A percentile compares a stretch with the other conserved stretches of the same genome.
These are phyloP conservation scores for Ectemnius cavifrons DNA, from an alignment of 2,888 invertebrate species.

Conservation along the genomic window DNA sequence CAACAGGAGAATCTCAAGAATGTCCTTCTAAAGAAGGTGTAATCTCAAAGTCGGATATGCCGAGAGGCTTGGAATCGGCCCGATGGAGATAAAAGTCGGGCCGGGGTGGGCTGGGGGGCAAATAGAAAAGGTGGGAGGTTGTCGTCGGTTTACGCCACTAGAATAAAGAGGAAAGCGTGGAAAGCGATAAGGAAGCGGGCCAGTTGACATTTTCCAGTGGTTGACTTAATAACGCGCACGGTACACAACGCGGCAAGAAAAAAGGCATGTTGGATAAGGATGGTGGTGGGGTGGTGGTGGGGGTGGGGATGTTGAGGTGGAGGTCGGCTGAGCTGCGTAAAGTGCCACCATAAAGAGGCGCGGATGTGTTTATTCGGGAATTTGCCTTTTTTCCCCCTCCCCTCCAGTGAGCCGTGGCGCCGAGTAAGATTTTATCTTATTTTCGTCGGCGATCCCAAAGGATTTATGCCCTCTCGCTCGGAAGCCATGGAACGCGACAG, in stretches of 20 bases:
- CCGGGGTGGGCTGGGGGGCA: constrained; percentile 22
- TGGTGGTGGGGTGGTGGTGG: constrained; percentile 32
- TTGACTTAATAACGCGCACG: constrained; percentile 77
- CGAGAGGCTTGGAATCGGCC: constrained; percentile 14
- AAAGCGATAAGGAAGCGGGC: constrained; percentile 66
- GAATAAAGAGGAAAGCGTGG: constrained; percentile 69
- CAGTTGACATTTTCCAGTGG: constrained; percentile 77
- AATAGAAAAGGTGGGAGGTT: constrained; percentile 24
- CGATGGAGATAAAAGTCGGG: constrained; percentile 40
- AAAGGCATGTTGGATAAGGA: constrained; percentile 20
- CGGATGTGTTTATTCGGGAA: constrained; percentile 77
- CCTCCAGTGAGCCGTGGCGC: constrained; percentile 45
- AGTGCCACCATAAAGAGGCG: constrained; percentile 74
- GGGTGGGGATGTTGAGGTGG: constrained; percentile 36
- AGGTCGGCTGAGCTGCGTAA: constrained; percentile 61
- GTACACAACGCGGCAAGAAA: constrained; percentile 67
- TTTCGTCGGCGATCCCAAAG: constrained; percentile 72
- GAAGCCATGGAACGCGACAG: constrained; percentile 6
- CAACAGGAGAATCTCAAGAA: not conserved
- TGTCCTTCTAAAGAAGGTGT: constrained; percentile 18
- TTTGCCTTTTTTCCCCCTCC: constrained; percentile 70
- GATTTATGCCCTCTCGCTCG: constrained; percentile 74
- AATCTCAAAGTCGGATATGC: constrained; percentile 33
- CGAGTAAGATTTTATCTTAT: constrained; percentile 74
- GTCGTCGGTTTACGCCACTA: constrained; percentile 42